Base-by-base conservation (phyloP, 2,113 vertebrate species). In the Pagrus major region DNA sequence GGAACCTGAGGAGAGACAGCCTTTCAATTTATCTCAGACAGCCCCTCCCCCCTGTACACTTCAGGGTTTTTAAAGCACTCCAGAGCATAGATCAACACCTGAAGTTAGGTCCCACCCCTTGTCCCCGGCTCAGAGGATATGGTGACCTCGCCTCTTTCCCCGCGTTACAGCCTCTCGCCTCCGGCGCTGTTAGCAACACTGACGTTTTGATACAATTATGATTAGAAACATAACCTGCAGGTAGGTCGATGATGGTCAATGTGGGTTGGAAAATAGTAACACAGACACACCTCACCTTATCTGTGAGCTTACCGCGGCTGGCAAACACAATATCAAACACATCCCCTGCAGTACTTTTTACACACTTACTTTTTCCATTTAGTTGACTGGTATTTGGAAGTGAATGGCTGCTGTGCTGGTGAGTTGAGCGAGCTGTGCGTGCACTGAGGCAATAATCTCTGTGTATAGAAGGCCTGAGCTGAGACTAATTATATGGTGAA, bases 11-110 rank as follows among this genome's bases (percentile, higher is more conserved):
- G 91, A 93, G 92, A 94, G 94, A 92, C 81, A 87, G 89, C 84
- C 83, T 91, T 67, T 93, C 89, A 85, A 89, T 96, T 95, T 93
- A 91, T 95, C 94, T 95, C 90, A 90, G 59, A 81, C 83, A 33
- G 51, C 84, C 76, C 83, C 75, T 56, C 33, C 78, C 81, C 16
- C 59, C 76, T 35, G 20, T 47, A 83, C 89, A 84, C 91, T 75
- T 44, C 54, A 88, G 89, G 88, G 82, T 89, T 90, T 84, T 81
- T 92, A 93, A 87, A 93, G 89, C 76, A 90, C 76, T 31, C 89
- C 83, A 85, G 83, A 90, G 68, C 80, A 78, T 85, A 92, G 84
- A 92, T 92, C 87, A 88, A 84, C 73, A 80, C 76, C 89, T 79
- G 85, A 88, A 83, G 76, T 81, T 68, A n/a, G 70, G 83, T 79